Evolutionary conservation across 2,888 invertebrate genomes (phyloP).

Genomic region (Euphydryas editha): DNA sequence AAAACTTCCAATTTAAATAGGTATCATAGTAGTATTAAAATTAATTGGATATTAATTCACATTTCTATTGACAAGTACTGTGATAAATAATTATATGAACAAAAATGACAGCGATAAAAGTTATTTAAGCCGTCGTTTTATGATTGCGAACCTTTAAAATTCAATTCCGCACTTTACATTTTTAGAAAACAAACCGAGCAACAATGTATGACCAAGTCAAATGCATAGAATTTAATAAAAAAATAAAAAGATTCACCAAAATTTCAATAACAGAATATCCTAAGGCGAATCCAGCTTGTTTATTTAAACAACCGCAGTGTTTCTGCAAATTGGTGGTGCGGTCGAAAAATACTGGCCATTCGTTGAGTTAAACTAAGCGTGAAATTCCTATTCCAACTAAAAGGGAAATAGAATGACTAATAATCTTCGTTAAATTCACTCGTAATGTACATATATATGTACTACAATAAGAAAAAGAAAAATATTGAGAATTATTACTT

Average conservation of each 20-base stretch:
- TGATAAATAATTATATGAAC: too few species aligned
- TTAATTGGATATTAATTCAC: not conserved
- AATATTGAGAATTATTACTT: not conserved
- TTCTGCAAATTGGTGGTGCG: conserved; percentile 38
- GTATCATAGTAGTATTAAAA: not conserved
- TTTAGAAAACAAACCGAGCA: too few species aligned
- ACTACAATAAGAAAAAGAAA: not conserved
- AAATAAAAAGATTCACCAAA: conserved; percentile 10
- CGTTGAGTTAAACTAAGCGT: conserved; percentile 40
- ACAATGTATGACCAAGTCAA: not conserved
- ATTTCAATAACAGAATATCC: conserved; percentile 23
- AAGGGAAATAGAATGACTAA: conserved; percentile 22
- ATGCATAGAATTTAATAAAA: not conserved
- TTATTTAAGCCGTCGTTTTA: too few species aligned
- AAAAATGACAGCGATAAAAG: too few species aligned
- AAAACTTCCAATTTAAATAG: not conserved
- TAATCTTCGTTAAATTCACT: conserved; percentile 8
- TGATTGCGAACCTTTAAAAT: too few species aligned
- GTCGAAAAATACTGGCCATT: conserved; percentile 41
- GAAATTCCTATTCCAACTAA: conserved; percentile 27
- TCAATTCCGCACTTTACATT: too few species aligned
- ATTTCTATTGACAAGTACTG: not conserved
- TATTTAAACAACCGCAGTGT: conserved; percentile 32
- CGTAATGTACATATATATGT: not conserved
- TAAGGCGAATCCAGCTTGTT: conserved; percentile 26